Percentiles rank a stretch among this genome's conserved stretches.
Evolutionary conservation across 2,797 vertebrate genomes (phyloP).

Genomic region (Xyrichtys novacula): DNA sequence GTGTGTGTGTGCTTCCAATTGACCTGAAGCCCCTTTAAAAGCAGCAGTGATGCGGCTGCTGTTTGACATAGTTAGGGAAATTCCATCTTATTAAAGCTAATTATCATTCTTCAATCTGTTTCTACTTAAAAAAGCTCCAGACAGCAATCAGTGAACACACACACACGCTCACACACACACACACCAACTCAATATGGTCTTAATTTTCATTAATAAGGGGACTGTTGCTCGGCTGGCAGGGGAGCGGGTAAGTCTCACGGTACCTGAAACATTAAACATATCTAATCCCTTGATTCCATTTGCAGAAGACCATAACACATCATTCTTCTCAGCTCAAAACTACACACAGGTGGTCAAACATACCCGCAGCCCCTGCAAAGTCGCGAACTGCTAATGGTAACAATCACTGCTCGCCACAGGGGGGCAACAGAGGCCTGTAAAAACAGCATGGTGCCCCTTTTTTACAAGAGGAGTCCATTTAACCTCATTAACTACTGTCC

Average conservation of each 20-base stretch:
- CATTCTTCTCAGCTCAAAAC: slow-evolving; percentile 70
- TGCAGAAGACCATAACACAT: slow-evolving; percentile 71
- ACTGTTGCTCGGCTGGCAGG: slow-evolving; percentile 66
- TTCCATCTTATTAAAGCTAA: slow-evolving; percentile 84
- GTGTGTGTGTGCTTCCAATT: slow-evolving; percentile 58
- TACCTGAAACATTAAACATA: slow-evolving; percentile 78
- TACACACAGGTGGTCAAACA: slow-evolving; percentile 71
- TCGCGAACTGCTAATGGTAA: slow-evolving; percentile 37
- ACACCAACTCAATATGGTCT: slow-evolving; percentile 76
- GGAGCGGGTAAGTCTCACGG: slow-evolving; percentile 65
- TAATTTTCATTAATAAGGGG: slow-evolving; percentile 79
- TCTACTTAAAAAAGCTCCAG: slow-evolving; percentile 84
- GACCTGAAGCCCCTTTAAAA: slow-evolving; percentile 70
- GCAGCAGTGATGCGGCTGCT: slow-evolving; percentile 72
- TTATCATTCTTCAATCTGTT: slow-evolving; percentile 89
- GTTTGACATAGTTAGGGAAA: slow-evolving; percentile 81
- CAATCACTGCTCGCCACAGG: slow-evolving; percentile 66
- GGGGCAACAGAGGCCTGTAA: slow-evolving; percentile 75
- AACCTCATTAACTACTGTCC: slow-evolving; percentile 71
- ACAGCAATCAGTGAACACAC: slow-evolving; percentile 81
- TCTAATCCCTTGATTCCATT: slow-evolving; percentile 81
- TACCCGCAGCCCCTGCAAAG: slow-evolving; percentile 29
- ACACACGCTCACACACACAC: slow-evolving; percentile 49
- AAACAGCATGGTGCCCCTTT: slow-evolving; percentile 46
- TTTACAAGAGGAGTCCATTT: slow-evolving; percentile 69